Evolutionary conservation across 2,797 vertebrate species (phyloP), one percentile per base, ranked within the genome.

Genomic region (Hafferia zeledoni): DNA sequence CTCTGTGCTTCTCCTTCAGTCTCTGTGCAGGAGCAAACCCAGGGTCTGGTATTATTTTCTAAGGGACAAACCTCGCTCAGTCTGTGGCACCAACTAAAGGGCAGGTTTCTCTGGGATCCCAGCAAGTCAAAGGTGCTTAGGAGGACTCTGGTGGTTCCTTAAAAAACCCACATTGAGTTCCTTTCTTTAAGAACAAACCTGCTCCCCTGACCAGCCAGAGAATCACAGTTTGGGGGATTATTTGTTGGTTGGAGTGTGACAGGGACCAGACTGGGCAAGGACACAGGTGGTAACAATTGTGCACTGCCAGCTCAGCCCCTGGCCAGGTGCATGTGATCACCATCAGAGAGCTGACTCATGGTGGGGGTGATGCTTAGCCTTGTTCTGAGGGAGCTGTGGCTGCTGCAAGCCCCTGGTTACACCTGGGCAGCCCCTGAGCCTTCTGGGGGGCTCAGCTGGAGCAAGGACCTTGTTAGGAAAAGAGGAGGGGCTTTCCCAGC

Each of bases 361-460:
- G 6, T 17, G 17, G 9, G 33, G 64, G 0, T 56, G 31, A 27
- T 25, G 27, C 1, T 37, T 14, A 53, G 35, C n/a, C 11, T 39
- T 13, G 10, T 4, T 18, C 8, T 27, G 16, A 0, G 7, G 20
- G 25, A 9, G 1, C 28, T 9, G 2, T 1, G 24, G 9, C 8
- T 53, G 15, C 17, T 28, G 13, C 8, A 8, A 37, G 6, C 11
- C 15, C 33, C 55, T 14, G 27, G 0, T 17, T 9, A 2, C 50
- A 59, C 19, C 79, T 77, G 76, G 5, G 47, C 15, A 43, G 10
- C 10, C 44, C 25, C 7, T 0, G 8, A 0, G 3, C 31, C 19
- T 61, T 20, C 4, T 14, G 20, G 6, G 60, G 13, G 25, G 24
- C 49, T 37, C 53, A 82, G 50, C 13, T 76, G 50, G n/a, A 60